Percentiles rank a stretch among this genome's conserved stretches.
Conservation (phyloP, 2,113 vertebrate genomes). For the Bambusicola thoracicus region DNA sequence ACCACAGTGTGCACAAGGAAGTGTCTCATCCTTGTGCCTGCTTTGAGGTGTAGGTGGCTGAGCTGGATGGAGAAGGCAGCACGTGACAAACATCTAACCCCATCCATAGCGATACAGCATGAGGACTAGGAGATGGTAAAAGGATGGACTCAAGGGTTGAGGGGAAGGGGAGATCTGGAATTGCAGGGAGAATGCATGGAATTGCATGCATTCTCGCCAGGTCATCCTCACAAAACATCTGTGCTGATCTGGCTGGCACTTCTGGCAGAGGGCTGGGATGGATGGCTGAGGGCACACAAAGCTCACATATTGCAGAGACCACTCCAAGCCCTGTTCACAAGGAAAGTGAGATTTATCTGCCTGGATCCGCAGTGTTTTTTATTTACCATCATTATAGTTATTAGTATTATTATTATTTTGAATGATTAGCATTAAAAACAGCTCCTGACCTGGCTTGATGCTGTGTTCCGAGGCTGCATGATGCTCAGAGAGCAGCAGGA, state of each 20-base stretch:
- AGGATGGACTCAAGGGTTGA: background rate
- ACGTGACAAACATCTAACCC: background rate
- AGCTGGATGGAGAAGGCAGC: background rate
- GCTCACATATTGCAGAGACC: background rate
- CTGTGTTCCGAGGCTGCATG: rapidly evolving
- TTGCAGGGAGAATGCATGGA: background rate
- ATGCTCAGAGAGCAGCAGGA: background rate
- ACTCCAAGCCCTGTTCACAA: background rate
- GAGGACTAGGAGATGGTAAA: background rate
- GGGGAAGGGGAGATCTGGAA: background rate
- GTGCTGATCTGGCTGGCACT: background rate
- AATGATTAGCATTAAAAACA: background rate
- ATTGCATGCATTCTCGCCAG: rapidly evolving
- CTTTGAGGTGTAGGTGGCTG: rapidly evolving
- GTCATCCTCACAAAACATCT: background rate
- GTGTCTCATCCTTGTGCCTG: background rate
- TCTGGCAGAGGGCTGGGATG: background rate
- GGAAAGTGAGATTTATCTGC: background rate
- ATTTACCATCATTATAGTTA: background rate
- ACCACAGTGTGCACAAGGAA: background rate
- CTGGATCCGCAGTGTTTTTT: background rate
- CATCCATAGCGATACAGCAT: background rate
- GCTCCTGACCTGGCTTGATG: background rate
- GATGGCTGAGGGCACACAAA: background rate
- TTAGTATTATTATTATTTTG: background rate